A percentile compares a stretch with the other conserved stretches of the same genome.
Conservation (phyloP, 1,140 invertebrate species). For the Lycorma delicatula region DNA sequence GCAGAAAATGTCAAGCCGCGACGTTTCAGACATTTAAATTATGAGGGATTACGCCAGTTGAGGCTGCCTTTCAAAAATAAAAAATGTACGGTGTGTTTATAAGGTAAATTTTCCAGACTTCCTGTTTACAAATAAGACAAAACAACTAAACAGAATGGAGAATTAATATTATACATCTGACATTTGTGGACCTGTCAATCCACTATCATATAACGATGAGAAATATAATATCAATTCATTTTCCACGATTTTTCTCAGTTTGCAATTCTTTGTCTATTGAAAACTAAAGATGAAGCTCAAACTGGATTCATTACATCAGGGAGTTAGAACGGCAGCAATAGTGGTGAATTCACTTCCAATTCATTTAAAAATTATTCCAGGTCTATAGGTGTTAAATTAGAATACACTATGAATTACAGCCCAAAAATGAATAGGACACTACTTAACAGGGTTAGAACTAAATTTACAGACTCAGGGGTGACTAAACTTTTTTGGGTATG, state of each 20-base stretch:
- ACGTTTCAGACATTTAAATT: slow-evolving; percentile 6
- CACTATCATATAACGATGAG: not conserved
- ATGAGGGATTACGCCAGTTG: not conserved
- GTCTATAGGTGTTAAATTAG: too few species aligned
- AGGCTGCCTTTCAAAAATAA: not conserved
- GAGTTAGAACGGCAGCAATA: not conserved
- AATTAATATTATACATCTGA: slow-evolving; percentile 13
- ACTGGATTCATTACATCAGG: slow-evolving; percentile 10
- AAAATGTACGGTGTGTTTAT: slow-evolving; percentile 2
- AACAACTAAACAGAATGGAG: slow-evolving; percentile 3
- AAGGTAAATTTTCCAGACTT: slow-evolving; percentile 7
- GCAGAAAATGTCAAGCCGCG: slow-evolving; percentile 5
- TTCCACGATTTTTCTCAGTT: slow-evolving; percentile 11
- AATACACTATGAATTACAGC: slow-evolving; percentile 30
- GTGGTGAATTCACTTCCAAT: slow-evolving; percentile 17
- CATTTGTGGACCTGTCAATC: slow-evolving; percentile 7
- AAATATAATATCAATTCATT: slow-evolving; percentile 10
- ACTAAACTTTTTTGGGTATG: slow-evolving; percentile 31
- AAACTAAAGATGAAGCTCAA: slow-evolving; percentile 15
- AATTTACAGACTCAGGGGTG: slow-evolving; percentile 30
- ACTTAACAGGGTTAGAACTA: slow-evolving; percentile 28
- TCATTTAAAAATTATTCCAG: slow-evolving; percentile 23
- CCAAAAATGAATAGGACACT: slow-evolving; percentile 35
- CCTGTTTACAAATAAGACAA: slow-evolving; percentile 3
- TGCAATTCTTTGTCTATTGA: slow-evolving; percentile 4